Conservation (phyloP, 1,140 invertebrate genomes). For the Aphidius ervi region DNA sequence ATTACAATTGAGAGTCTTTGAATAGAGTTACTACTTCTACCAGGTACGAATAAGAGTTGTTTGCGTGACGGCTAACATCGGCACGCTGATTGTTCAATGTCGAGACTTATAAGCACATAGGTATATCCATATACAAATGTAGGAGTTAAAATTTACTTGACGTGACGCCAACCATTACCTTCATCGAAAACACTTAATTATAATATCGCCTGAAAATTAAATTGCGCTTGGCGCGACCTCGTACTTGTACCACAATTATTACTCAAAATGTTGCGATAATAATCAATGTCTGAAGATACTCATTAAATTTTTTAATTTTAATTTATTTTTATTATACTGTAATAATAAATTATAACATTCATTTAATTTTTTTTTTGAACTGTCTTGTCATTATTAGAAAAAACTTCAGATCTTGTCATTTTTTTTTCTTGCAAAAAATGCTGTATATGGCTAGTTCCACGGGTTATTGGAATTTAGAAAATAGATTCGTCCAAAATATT, state of each 20-base stretch:
- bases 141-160: constrained; percentile 43
- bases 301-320: too few relatives aligned
- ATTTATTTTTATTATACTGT: too few relatives aligned
- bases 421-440: too few relatives aligned
- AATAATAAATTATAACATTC: too few relatives aligned
- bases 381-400: too few relatives aligned
- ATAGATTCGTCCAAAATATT: too few relatives aligned
- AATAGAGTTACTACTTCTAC: not conserved
- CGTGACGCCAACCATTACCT: constrained; percentile 53
- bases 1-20: not conserved
- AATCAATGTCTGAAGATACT: too few relatives aligned
- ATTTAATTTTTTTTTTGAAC: too few relatives aligned
- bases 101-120: constrained; percentile 18
- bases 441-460: too few relatives aligned
- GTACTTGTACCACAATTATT: constrained; percentile 51
- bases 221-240: constrained; percentile 50
- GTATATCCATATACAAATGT: constrained; percentile 4
- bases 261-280: constrained; percentile 22
- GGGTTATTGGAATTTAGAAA: too few relatives aligned
- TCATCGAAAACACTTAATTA: constrained; percentile 50
- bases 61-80: constrained; percentile 51
- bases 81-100: constrained; percentile 45
- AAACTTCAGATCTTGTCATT: too few relatives aligned
- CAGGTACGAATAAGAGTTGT: constrained; percentile 27
- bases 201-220: constrained; percentile 52